phyloP scores from a whole-genome alignment of 2,113 vertebrate species.

The Petroica traversi region DNA sequence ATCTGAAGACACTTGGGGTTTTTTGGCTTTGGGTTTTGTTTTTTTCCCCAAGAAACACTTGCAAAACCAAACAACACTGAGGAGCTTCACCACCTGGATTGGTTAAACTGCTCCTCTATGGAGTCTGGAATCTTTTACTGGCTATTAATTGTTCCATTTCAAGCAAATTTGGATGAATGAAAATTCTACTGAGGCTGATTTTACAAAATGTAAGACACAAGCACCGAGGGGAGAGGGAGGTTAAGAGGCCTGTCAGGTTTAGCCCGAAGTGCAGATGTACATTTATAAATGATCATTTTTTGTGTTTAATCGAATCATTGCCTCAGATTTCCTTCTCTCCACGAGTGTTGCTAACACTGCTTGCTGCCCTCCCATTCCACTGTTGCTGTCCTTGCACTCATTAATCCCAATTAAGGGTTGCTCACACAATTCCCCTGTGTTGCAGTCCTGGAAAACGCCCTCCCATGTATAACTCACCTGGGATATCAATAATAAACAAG shows the following conservation, averaged over 20 bases:
- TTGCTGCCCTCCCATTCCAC: background rate
- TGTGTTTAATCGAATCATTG: background rate
- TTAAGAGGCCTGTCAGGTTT: background rate
- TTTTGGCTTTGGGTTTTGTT: background rate
- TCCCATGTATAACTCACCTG: constrained; percentile 24
- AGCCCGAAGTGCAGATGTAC: background rate
- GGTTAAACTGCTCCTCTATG: background rate
- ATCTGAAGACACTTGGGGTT: background rate
- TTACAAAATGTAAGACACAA: background rate
- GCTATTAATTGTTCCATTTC: background rate
- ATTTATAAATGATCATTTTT: fast-evolving
- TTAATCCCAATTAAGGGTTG: constrained; percentile 40
- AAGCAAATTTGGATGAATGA: background rate
- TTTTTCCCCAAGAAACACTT: background rate
- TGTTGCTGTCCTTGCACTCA: background rate
- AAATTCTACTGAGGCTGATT: background rate
- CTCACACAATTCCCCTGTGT: constrained; percentile 2
- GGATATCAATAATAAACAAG: constrained; percentile 53
- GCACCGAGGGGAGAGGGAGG: background rate
- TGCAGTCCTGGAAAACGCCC: constrained; percentile 10
- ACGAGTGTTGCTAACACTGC: background rate
- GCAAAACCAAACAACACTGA: background rate
- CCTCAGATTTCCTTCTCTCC: background rate
- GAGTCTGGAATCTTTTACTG: background rate
- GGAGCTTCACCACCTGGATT: background rate